Evolutionary conservation across 2,888 invertebrate species (phyloP), one percentile per base, ranked within the genome.

Genomic region (Pomacea canaliculata): DNA sequence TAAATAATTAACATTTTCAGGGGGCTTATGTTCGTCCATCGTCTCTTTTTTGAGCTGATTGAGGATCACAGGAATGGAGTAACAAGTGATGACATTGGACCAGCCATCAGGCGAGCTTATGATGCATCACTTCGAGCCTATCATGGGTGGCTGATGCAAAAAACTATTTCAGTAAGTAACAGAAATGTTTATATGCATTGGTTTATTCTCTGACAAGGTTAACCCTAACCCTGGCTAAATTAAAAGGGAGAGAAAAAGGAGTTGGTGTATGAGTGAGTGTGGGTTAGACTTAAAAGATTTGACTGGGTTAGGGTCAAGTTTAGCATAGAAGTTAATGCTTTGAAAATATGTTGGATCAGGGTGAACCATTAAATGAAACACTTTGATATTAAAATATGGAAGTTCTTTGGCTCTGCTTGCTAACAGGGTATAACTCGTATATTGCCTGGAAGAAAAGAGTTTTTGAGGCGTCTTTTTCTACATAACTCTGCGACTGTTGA

Each of bases 71-170:
- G 60, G n/a, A 67, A 68, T n/a, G 62, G 60, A 18, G 68, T 60
- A 13, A 49, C 46, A 13, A 66, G 51, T 60, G 73, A 73, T 56
- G 67, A 68, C 49, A 23, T 73, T 51, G 51, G 67, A 27, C 73
- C 73, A 23, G 60, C 60, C 16, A 27, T 73, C 19, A 27, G 9
- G 37, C 27, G 68, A 23, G 73, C 73, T 13, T 73, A 73, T n/a
- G 73, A 73, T 51, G 37, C 16, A 3, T 51, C 48, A 7, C 67
- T 73, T n/a, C 60, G 67, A 46, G 13, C 59, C 37, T 68, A 68
- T 51, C 73, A 73, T 48, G 73, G 73, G n/a, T 73, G 73, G 73
- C 23, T 73, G 73, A 73, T 67, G 12, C 73, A 73, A 18, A 73
- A 73, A 73, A n/a, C 67, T 7, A 68, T 73, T 48, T 66, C 59